A percentile compares a stretch with the other conserved stretches of the same genome.
These are phyloP conservation scores for Drosophila mauritiana DNA, from an alignment of 1,140 invertebrate species.

Conservation along the genomic window DNA sequence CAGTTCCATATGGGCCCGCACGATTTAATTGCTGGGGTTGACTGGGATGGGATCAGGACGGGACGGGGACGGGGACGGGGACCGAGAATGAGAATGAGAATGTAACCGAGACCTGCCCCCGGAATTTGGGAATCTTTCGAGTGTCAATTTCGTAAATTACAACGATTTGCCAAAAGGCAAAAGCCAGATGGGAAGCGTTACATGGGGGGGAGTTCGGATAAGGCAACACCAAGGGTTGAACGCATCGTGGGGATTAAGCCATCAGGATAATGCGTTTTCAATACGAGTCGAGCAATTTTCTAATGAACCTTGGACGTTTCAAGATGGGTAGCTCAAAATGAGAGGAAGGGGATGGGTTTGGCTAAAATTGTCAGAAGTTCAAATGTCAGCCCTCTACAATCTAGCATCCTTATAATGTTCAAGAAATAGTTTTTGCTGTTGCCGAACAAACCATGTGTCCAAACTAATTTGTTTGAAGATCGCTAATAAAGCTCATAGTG, in stretches of 20 bases:
- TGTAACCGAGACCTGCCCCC: slow-evolving; percentile 17
- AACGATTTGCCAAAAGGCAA: slow-evolving; percentile 69
- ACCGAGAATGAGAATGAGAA: background rate
- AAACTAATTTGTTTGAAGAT: background rate
- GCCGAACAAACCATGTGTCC: background rate
- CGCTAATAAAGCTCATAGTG: background rate
- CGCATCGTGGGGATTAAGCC: slow-evolving; percentile 48
- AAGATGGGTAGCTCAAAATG: too few relatives aligned
- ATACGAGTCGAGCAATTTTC: slow-evolving; percentile 65
- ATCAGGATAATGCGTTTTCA: slow-evolving; percentile 77
- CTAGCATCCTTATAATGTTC: too few relatives aligned
- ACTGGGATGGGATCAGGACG: background rate
- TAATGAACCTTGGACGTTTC: slow-evolving; percentile 48
- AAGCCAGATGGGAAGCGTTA: slow-evolving; percentile 19
- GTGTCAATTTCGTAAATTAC: slow-evolving; percentile 83
- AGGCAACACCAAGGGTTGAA: slow-evolving; percentile 4
- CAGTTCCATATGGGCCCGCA: slow-evolving; percentile 44
- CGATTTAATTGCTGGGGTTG: slow-evolving; percentile 20
- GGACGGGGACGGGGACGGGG: background rate
- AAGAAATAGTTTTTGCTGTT: too few relatives aligned
- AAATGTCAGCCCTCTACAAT: background rate
- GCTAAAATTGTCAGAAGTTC: slow-evolving; percentile 21
- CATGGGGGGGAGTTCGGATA: background rate
- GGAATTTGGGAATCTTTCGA: slow-evolving; percentile 70
- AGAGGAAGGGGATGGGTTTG: too few relatives aligned